Evolutionary conservation across 2,888 invertebrate species (phyloP).

Genomic region (Alcis repandata): DNA sequence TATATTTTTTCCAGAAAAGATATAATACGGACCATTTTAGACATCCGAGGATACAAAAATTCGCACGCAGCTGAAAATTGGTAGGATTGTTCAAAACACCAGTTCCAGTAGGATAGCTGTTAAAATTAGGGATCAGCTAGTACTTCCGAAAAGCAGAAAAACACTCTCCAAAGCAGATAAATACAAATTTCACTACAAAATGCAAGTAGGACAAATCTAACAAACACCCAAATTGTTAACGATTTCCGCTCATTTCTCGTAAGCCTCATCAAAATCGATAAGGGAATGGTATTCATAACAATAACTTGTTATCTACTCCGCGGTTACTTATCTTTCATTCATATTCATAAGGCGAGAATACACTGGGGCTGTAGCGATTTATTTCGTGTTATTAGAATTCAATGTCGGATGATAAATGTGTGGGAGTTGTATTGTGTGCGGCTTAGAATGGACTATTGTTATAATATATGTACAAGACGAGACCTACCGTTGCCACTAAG

Average conservation of each 20-base stretch:
- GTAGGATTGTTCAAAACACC: no score
- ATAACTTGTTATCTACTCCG: slow-evolving; percentile 72
- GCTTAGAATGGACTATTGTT: slow-evolving; percentile 15
- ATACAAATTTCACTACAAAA: background rate
- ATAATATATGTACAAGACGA: no score
- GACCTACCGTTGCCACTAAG: no score
- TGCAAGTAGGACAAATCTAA: background rate
- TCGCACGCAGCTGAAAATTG: no score
- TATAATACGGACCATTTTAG: no score
- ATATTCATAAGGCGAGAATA: slow-evolving; percentile 71
- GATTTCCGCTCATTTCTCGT: slow-evolving; percentile 23
- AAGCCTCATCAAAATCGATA: slow-evolving; percentile 45
- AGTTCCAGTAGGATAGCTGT: no score
- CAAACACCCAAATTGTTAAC: slow-evolving; percentile 20
- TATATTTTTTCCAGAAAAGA: no score
- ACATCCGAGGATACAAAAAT: no score
- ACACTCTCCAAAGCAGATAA: background rate
- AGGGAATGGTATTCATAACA: slow-evolving; percentile 60
- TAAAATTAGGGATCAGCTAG: no score
- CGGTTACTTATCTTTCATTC: slow-evolving; percentile 69
- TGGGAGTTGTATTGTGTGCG: slow-evolving; percentile 41
- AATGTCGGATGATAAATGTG: slow-evolving; percentile 53
- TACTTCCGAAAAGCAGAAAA: no score
- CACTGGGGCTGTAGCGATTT: slow-evolving; percentile 44
- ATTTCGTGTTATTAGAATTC: slow-evolving; percentile 56